Evolutionary conservation across 2,113 vertebrate species (phyloP), one percentile per base, ranked within the genome.

Genomic region (Channa maculata): DNA sequence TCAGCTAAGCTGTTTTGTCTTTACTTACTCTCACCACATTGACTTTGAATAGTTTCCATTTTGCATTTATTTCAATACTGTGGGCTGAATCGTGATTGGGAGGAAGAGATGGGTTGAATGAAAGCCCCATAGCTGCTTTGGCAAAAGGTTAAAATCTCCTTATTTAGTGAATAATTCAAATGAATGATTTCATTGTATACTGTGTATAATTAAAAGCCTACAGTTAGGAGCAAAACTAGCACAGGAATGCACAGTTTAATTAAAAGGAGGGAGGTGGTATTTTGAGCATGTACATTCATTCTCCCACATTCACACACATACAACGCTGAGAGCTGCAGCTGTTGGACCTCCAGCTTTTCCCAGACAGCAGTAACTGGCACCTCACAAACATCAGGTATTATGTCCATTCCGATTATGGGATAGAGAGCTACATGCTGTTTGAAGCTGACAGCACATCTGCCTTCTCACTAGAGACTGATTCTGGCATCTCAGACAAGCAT

Each of bases 381-480:
- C 92, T 91, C 89, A 83, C 86, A 93, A 93, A 93, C 93, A 94
- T 95, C 94, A 94, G 93, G 44, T 94, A 95, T 95, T 92, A 86
- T 94, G 96, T 96, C 96, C 95, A 91, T 92, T 95, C 89, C 60
- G 90, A 94, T 98, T 95, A 96, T 94, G 90, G 93, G 83, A 84
- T 90, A 84, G 91, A 92, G 90, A 92, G 92, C 93, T 95, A 92
- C 94, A 92, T 86, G 80, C 86, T 94, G 93, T 94, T 95, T 93
- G 92, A 83, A 95, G 93, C 92, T 95, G 95, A 97, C 96, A 95
- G 94, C 92, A 65, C 92, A 95, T 96, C 94, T 96, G 92, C 92
- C 91, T 93, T 84, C 88, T 94, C 93, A 89, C 89, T 87, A 84
- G 92, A 94, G 95, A 96, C 94, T 95, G 94, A 93, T 91, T 86